Conservation (phyloP, 2,797 vertebrate genomes). For the Arnoldichthys spilopterus region DNA sequence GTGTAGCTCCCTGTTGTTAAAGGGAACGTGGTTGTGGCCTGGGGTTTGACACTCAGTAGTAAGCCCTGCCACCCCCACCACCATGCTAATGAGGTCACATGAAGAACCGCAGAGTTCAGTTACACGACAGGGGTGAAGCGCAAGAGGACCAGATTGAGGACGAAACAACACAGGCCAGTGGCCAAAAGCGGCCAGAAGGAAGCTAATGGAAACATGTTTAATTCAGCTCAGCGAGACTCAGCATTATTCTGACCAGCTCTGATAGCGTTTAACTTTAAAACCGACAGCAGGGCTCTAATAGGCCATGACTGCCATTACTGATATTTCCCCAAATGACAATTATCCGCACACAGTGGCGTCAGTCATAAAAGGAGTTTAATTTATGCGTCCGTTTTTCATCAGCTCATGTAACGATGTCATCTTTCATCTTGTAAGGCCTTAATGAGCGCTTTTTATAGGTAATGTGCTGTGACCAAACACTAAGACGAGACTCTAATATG, state of each 20-base stretch:
- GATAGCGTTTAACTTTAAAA: neutral
- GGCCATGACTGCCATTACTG: neutral
- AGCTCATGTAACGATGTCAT: neutral
- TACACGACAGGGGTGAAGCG: conserved; percentile 62
- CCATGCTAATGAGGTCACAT: conserved; percentile 77
- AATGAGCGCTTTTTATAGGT: too few species aligned
- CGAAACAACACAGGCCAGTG: conserved; percentile 55
- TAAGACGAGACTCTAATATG: neutral
- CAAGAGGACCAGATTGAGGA: conserved; percentile 63
- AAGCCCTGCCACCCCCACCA: conserved; percentile 53
- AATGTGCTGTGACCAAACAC: too few species aligned
- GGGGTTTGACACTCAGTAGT: conserved; percentile 63
- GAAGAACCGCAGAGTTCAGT: conserved; percentile 71
- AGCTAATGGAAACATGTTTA: conserved; percentile 16
- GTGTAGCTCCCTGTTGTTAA: conserved; percentile 37
- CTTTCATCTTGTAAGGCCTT: neutral
- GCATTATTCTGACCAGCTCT: neutral
- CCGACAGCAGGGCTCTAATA: neutral
- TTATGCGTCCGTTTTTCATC: neutral
- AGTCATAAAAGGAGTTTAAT: neutral
- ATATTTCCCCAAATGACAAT: neutral
- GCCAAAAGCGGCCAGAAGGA: conserved; percentile 50
- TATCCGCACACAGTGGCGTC: neutral
- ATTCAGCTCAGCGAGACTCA: neutral
- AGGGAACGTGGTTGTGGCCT: conserved; percentile 57